Evolutionary conservation across 2,113 vertebrate species (phyloP).

Genomic region (Calidris pugnax): DNA sequence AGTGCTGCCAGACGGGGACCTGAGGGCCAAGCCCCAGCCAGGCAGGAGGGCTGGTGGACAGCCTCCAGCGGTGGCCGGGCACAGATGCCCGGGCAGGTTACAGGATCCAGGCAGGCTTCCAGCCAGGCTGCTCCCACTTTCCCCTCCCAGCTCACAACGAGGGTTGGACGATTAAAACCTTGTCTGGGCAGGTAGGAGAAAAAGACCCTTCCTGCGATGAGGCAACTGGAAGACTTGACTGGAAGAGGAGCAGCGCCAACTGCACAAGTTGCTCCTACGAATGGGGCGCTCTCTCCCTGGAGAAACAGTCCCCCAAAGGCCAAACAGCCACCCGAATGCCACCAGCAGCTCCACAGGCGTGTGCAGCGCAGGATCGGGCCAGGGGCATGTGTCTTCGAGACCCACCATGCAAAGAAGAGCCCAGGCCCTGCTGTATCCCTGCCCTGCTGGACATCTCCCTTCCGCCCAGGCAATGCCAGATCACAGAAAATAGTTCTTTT

Average conservation of each 20-base stretch:
- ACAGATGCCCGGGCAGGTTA: background rate
- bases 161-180: background rate
- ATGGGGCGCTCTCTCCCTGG: background rate
- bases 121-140: constrained; percentile 30
- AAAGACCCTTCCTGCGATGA: background rate
- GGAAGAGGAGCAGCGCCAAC: background rate
- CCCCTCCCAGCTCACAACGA: background rate
- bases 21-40: background rate
- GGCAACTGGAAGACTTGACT: background rate
- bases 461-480: background rate
- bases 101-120: background rate
- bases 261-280: background rate
- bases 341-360: background rate
- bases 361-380: background rate
- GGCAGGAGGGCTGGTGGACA: rapidly evolving
- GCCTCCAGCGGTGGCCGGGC: rapidly evolving
- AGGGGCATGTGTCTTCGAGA: rapidly evolving
- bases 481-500: background rate
- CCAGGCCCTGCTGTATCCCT: background rate
- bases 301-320: rapidly evolving
- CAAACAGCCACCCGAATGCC: background rate
- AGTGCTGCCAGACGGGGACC: background rate
- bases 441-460: constrained; percentile 30
- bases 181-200: constrained; percentile 11
- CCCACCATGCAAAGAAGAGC: background rate